Base-by-base conservation (phyloP, 2,113 vertebrate species). In the Neotragus moschatus region DNA sequence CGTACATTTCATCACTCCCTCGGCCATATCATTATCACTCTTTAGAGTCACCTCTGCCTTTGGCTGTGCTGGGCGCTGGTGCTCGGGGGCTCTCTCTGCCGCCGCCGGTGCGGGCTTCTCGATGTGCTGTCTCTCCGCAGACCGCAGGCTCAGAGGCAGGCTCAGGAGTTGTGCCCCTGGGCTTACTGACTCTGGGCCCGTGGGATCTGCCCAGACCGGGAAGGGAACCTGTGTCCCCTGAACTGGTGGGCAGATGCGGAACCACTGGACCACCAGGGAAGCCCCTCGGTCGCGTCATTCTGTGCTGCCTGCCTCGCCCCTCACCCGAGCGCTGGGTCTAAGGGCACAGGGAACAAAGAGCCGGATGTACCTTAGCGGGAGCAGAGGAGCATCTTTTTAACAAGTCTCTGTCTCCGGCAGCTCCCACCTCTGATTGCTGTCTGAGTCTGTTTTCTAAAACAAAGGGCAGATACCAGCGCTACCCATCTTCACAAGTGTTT, bases 21-120 rank as follows among this genome's bases (percentile, higher is more conserved):
- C 7, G 60, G 28, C 6, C 6, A 33, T 3, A 3, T 15, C 0
- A 30, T 6, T 1, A 15, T 14, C 60, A 7, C 13, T 7, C 60
- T 61, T 7, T 15, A 30, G 28, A 61, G 6, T 3, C 30, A 7
- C 28, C 28, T 61, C 7, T 16, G 28, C 60, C 60, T 16, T 1
- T 16, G 60, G 30, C 60, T 7, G 30, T 61, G 60, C 60, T 33
- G 30, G 28, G 3, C 6, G 28, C 1, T 7, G 60, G 14, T 7
- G 55, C 60, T 0, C 6, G 6, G 0, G 30, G 28, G 60, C 60
- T 3, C 60, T 30, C 60, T 61, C 60, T 61, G 28, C 60, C 6
- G 28, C 60, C 6, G 14, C 6, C 30, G 0, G 14, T 16, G 60
- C 3, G 28, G 60, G 28, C 60, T 61, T 33, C 60, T 33, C 14